Evolutionary conservation across 2,113 vertebrate species (phyloP).

Genomic region (Alligator mississippiensis): DNA sequence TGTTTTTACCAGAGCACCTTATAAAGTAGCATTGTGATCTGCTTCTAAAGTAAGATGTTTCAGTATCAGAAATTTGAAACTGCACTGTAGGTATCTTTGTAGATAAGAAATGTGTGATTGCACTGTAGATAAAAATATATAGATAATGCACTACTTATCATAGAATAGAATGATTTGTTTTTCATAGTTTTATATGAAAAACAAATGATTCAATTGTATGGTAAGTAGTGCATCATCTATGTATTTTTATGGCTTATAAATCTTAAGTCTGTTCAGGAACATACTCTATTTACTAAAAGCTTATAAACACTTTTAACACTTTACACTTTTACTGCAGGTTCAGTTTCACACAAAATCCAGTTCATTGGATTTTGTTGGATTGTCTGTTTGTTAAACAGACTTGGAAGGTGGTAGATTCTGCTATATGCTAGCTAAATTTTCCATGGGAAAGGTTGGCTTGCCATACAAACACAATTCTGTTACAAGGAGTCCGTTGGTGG

Average conservation of each 20-base stretch:
- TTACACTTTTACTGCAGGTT: background rate
- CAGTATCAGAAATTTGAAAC: background rate
- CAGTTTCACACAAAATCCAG: background rate
- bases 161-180: no score
- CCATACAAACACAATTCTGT: background rate
- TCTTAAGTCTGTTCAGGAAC: background rate
- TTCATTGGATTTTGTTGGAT: background rate
- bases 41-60: background rate
- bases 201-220: background rate
- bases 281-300: background rate
- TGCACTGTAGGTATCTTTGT: no score
- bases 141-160: no score
- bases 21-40: background rate
- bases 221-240: background rate
- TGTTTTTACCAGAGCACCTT: background rate
- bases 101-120: no score
- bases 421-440: background rate
- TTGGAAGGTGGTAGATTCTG: background rate
- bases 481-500: background rate
- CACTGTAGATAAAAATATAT: no score
- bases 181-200: background rate
- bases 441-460: background rate
- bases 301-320: background rate
- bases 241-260: background rate
- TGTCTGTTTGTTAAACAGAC: background rate